Percentiles rank a stretch among this genome's conserved stretches.
These are phyloP conservation scores for Hipposideros larvatus DNA, from an alignment of 2,797 vertebrate genomes.

Conservation along the genomic window DNA sequence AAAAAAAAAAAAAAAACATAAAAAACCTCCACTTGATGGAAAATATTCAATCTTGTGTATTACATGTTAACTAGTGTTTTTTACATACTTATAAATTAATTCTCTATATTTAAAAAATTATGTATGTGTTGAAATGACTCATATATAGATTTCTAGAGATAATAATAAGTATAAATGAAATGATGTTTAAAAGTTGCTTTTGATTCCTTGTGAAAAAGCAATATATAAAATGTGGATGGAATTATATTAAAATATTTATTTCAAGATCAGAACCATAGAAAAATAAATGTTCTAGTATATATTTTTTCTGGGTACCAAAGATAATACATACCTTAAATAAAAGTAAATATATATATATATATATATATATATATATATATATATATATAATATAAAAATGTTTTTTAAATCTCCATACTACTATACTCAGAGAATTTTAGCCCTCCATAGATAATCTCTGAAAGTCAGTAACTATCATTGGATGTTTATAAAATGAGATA, in stretches of 20 bases:
- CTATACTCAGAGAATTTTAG: background rate
- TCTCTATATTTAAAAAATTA: background rate
- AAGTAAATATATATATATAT: background rate
- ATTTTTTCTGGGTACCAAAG: background rate
- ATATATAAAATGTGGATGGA: background rate
- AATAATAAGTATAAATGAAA: background rate
- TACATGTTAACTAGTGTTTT: background rate
- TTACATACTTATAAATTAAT: conserved; percentile 19
- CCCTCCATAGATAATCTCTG: background rate
- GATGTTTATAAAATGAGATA: conserved; percentile 30
- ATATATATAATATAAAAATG: too few relatives aligned
- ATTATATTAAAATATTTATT: background rate
- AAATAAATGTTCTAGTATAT: background rate
- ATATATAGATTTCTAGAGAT: background rate
- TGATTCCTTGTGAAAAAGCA: background rate
- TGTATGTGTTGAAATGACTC: background rate
- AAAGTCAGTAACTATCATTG: background rate
- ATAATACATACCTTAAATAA: background rate
- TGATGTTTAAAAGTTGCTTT: background rate
- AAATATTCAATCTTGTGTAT: background rate
- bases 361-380: background rate
- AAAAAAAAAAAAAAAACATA: background rate
- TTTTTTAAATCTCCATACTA: background rate
- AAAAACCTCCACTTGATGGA: background rate
- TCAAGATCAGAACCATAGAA: background rate